These are phyloP conservation scores for Hypolimnas misippus DNA, from an alignment of 2,888 invertebrate genomes.

Conservation along the genomic window DNA sequence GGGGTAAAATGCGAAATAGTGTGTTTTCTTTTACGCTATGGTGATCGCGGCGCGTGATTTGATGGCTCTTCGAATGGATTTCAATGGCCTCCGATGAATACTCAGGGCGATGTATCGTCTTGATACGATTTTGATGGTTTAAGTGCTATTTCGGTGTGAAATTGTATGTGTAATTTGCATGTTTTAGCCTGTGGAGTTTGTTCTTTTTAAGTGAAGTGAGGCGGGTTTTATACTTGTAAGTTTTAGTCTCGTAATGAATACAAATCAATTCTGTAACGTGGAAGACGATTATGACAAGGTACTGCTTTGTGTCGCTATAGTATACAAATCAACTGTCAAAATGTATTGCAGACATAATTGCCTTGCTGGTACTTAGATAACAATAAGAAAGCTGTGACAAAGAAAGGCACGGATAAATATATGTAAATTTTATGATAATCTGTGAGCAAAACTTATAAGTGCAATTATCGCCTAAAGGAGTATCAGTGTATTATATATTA, in stretches of 20 bases:
- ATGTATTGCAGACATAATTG: too few species aligned
- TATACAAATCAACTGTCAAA: too few species aligned
- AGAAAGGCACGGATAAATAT: too few species aligned
- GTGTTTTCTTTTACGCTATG: conserved; percentile 60
- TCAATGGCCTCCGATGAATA: conserved; percentile 51
- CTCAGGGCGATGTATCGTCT: conserved; percentile 28
- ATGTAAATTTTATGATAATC: too few species aligned
- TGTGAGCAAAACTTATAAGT: too few species aligned
- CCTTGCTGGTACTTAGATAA: too few species aligned
- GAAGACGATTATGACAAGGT: too few species aligned
- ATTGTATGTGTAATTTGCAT: conserved; percentile 7
- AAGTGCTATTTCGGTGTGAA: conserved; percentile 16
- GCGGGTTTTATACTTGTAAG: neutral
- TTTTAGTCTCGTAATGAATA: neutral
- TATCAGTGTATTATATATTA: too few species aligned
- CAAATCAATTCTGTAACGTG: neutral
- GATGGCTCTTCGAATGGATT: conserved; percentile 55
- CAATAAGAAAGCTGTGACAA: too few species aligned
- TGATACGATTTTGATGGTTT: conserved; percentile 29
- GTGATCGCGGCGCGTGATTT: conserved; percentile 61
- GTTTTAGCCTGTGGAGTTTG: neutral
- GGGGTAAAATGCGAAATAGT: conserved; percentile 60
- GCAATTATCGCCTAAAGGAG: too few species aligned
- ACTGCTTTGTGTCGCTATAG: too few species aligned
- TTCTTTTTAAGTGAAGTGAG: neutral